Evolutionary conservation across 1,140 invertebrate species (phyloP), one percentile per base, ranked within the genome.

Genomic region (Lysiphlebus fabarum): DNA sequence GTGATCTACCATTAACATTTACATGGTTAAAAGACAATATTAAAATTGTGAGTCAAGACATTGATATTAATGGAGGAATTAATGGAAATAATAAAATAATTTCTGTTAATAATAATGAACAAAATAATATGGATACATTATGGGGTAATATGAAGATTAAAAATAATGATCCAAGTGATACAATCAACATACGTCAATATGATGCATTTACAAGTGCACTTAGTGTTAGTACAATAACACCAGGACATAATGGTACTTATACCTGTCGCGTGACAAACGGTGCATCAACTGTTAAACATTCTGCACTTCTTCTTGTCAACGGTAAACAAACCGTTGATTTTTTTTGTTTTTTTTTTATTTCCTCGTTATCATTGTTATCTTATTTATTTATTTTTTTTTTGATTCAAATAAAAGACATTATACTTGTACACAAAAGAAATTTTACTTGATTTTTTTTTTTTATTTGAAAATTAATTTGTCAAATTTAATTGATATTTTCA

Each of bases 1-100:
- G 87, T 59, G 86, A 88, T 72, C 76, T 85, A 62, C 87, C 87
- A 38, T 79, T 89, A n/a, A 79, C 80, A 65, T 86, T 90, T 68
- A 80, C 78, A 53, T 90, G 88, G 88, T 79, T 84, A n/a, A 88
- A 88, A 81, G 85, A 88, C 77, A 84, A 82, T 65, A 71, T 75
- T 66, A 73, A 76, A 53, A 78, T 78, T 64, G 70, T 73, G 61
- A 67, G 61, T 45, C 61, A 67, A 62, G 70, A 71, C 58, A 59
- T 49, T 43, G 62, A 62, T 56, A 56, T 62, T 58, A 65, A 61
- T 42, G 9, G 44, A 7, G 53, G 7, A 14, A 44, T 6, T 50
- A 45, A 14, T 38, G 53, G 43, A n/a, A 38, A 9, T 11, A 55
- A 33, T 40, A 17, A 4, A 33, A 55, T 43, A 7, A 14, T 37